These are phyloP conservation scores for Microdon myrmicae DNA, from an alignment of 2,888 invertebrate species.

Conservation along the genomic window DNA sequence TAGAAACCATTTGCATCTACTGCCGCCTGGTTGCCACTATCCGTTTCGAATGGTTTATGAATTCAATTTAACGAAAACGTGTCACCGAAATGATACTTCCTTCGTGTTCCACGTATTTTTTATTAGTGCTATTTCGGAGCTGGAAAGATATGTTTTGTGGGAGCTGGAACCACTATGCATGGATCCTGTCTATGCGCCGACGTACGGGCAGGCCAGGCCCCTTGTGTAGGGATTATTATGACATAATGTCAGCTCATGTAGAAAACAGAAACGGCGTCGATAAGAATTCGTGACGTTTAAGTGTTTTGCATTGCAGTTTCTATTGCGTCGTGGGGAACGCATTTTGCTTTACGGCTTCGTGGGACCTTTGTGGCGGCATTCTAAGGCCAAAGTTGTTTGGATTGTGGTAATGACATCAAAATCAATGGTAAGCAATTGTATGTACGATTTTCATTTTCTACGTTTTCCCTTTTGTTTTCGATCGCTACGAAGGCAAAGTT, in stretches of 20 bases:
- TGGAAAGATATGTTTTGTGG: constrained; percentile 42
- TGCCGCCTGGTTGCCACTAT: no score
- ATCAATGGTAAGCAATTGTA: constrained; percentile 43
- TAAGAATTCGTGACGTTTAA: constrained; percentile 42
- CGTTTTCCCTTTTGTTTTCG: not conserved
- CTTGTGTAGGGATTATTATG: constrained; percentile 26
- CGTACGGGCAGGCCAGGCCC: not conserved
- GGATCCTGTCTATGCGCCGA: no score
- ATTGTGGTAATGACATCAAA: constrained; percentile 39
- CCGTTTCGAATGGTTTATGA: constrained; percentile 44
- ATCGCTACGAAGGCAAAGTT: not conserved
- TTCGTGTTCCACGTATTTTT: constrained; percentile 52
- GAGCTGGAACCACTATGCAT: constrained; percentile 19
- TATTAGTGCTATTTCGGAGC: constrained; percentile 51
- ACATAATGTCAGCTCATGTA: constrained; percentile 50
- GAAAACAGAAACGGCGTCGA: constrained; percentile 32
- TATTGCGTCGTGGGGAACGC: constrained; percentile 49
- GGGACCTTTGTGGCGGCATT: constrained; percentile 23
- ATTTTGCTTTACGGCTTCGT: constrained; percentile 42
- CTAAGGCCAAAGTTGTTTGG: constrained; percentile 31
- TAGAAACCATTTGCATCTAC: no score
- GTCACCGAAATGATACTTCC: constrained; percentile 52
- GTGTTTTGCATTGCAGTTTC: constrained; percentile 35
- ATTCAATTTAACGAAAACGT: constrained; percentile 54
- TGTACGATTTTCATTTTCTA: not conserved